Evolutionary conservation across 2,888 invertebrate species (phyloP).

Genomic region (Volucella zonaria): DNA sequence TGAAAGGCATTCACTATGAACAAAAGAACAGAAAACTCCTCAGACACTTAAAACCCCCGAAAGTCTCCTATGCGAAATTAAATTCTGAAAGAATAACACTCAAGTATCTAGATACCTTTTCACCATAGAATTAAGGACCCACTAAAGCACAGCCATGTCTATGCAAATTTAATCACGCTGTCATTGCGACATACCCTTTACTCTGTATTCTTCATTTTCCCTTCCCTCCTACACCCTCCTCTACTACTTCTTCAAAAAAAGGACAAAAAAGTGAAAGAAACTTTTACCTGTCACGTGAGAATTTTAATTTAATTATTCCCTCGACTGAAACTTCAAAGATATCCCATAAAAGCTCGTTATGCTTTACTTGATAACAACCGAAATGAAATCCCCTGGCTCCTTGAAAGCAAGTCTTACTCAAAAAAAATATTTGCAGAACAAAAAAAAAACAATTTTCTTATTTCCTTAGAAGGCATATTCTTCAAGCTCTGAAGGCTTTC

Average conservation of each 20-base stretch:
- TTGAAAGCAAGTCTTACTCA: conserved; percentile 15
- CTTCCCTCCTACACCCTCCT: no score
- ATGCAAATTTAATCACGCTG: conserved; percentile 72
- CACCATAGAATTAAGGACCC: conserved; percentile 18
- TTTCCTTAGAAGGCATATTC: background rate
- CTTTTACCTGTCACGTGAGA: conserved; percentile 73
- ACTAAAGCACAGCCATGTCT: conserved; percentile 62
- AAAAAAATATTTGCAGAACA: background rate
- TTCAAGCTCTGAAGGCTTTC: conserved; percentile 11
- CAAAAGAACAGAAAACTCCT: conserved; percentile 2
- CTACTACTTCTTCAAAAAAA: no score
- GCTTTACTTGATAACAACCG: conserved; percentile 33
- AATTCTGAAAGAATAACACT: conserved; percentile 46
- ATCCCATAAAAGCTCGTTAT: conserved; percentile 11
- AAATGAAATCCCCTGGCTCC: conserved; percentile 45
- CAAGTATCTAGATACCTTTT: background rate
- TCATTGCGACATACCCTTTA: conserved; percentile 60
- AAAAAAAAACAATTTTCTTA: conserved; percentile 52
- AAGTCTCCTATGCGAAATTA: conserved; percentile 46
- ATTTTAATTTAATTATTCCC: conserved; percentile 74
- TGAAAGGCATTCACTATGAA: no score
- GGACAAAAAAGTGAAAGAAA: conserved; percentile 40
- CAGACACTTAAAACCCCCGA: conserved; percentile 16
- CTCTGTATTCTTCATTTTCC: conserved; percentile 16
- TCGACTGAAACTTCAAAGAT: conserved; percentile 65